Evolutionary conservation across 1,140 invertebrate genomes (phyloP).

Genomic region (Brachionus paranguensis): DNA sequence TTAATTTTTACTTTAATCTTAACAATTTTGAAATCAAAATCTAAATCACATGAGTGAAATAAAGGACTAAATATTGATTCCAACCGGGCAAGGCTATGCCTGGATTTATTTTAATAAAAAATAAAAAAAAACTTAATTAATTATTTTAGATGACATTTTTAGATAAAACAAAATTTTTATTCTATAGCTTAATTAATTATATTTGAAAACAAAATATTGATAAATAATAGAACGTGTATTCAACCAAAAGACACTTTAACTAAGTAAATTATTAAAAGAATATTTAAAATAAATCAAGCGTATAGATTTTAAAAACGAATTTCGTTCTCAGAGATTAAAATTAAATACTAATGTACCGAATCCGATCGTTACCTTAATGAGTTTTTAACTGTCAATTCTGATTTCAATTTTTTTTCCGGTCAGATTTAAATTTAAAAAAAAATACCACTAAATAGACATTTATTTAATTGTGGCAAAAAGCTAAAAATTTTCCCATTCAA

Average conservation of each 20-base stretch:
- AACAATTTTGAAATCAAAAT: no score
- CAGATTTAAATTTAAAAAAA: background rate
- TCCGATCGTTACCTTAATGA: background rate
- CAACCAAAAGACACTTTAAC: background rate
- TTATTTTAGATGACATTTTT: background rate
- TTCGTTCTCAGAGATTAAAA: background rate
- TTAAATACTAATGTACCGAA: background rate
- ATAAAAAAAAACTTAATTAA: background rate
- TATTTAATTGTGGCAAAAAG: background rate
- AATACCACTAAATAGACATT: background rate
- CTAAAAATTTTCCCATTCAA: background rate
- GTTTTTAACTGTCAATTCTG: background rate
- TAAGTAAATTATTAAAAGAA: background rate
- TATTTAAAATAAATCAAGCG: background rate
- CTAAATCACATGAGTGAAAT: no score
- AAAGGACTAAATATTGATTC: no score
- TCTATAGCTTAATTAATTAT: no score
- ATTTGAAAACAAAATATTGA: background rate
- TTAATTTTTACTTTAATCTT: no score
- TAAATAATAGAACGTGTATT: background rate
- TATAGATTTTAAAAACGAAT: background rate
- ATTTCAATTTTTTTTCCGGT: background rate
- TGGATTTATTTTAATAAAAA: no score
- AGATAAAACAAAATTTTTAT: background rate
- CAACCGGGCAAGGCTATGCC: no score